phyloP scores from a whole-genome alignment of 2,113 vertebrate genomes.

The Hiodon alosoides region DNA sequence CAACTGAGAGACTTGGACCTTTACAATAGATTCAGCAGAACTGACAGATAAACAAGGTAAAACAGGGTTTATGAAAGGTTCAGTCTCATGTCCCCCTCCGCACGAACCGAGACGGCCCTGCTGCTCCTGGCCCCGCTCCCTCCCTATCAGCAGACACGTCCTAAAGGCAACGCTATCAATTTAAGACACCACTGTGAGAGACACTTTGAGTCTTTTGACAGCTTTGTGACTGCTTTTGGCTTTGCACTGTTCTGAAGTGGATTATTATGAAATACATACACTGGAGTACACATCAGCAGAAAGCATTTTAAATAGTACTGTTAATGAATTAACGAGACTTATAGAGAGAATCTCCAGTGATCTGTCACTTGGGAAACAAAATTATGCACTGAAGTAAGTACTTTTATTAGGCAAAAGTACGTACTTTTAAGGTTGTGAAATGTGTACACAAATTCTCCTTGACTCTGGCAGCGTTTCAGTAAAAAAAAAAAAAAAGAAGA shows the following conservation, averaged over 20 bases:
- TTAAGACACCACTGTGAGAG: neutral
- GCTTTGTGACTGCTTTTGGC: neutral
- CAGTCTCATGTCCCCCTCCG: too few relatives aligned
- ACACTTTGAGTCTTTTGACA: neutral
- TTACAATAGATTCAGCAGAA: too few relatives aligned
- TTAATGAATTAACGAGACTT: too few relatives aligned
- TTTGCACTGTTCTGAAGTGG: neutral
- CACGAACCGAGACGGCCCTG: too few relatives aligned
- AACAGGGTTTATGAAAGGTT: too few relatives aligned
- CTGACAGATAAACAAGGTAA: too few relatives aligned
- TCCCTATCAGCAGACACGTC: neutral
- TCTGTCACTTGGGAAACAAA: slow-evolving; percentile 28
- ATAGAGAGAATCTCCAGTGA: too few relatives aligned
- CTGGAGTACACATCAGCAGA: too few relatives aligned
- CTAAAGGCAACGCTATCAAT: neutral
- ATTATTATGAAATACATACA: neutral
- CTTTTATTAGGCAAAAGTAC: too few relatives aligned
- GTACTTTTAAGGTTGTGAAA: slow-evolving; percentile 59
- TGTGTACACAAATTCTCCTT: neutral
- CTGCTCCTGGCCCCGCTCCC: neutral
- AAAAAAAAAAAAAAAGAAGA: neutral
- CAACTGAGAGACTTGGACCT: too few relatives aligned
- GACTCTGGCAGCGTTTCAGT: neutral
- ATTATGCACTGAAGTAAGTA: slow-evolving; percentile 33
- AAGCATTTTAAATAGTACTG: too few relatives aligned